A percentile compares a stretch with the other conserved stretches of the same genome.
These are phyloP conservation scores for Calyptomena viridis DNA, from an alignment of 2,113 vertebrate species.

Conservation along the genomic window DNA sequence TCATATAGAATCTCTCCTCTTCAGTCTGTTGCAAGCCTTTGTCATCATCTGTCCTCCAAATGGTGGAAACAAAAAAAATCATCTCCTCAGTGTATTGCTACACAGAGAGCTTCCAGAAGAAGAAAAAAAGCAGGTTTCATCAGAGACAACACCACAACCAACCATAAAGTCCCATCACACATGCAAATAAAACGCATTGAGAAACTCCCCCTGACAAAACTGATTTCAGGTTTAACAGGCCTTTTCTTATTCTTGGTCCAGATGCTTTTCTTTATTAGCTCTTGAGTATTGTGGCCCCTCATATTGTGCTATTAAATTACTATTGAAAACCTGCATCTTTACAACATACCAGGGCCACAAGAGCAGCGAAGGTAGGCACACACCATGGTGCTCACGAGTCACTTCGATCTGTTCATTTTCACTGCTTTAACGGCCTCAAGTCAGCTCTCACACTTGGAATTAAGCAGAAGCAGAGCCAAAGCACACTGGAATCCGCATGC, in stretches of 20 bases:
- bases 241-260: neutral
- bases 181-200: neutral
- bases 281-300: neutral
- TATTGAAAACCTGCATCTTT: neutral
- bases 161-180: neutral
- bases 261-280: neutral
- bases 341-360: neutral
- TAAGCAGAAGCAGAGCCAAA: neutral
- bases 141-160: neutral
- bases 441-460: neutral
- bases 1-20: neutral
- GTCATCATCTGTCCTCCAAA: neutral
- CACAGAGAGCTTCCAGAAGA: neutral
- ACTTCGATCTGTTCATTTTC: neutral
- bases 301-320: neutral
- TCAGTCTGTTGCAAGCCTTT: neutral
- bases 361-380: neutral
- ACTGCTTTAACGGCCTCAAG: neutral
- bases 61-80: neutral
- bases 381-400: neutral
- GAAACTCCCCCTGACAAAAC: neutral
- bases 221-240: neutral
- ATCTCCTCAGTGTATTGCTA: fast-evolving
- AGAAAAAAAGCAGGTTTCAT: neutral
- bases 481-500: neutral